Conservation (phyloP, 2,113 vertebrate genomes). For the Sinocyclocheilus grahami region DNA sequence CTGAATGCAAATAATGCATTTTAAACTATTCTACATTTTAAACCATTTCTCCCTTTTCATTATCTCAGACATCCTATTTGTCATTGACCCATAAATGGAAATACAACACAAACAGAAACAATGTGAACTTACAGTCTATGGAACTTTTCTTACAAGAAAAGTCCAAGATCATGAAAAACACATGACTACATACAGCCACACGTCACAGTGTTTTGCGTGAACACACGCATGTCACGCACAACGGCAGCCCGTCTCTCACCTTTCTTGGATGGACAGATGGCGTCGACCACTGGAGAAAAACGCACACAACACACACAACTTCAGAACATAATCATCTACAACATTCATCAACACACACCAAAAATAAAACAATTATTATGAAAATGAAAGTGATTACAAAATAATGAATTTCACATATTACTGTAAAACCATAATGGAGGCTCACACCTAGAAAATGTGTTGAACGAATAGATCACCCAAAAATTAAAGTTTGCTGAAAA, state of each 20-base stretch:
- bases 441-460: neutral
- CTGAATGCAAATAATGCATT: no score
- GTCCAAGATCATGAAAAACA: neutral
- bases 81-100: neutral
- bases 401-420: neutral
- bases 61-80: neutral
- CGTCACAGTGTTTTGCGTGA: neutral
- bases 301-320: conserved; percentile 35
- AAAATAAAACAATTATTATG: neutral
- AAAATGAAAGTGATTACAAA: neutral
- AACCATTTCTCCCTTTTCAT: no score
- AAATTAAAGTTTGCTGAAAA: no score
- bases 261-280: conserved; percentile 47
- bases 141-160: conserved; percentile 27
- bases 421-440: neutral
- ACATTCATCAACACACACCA: neutral
- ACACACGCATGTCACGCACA: neutral
- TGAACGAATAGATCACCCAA: neutral
- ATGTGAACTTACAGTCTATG: neutral
- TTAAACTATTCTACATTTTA: no score
- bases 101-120: neutral
- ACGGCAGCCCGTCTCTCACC: conserved; percentile 48
- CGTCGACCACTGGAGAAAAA: conserved; percentile 55
- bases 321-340: conserved; percentile 25
- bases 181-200: neutral